These are phyloP conservation scores for Lepus europaeus DNA, from an alignment of 2,113 vertebrate genomes.

Conservation along the genomic window DNA sequence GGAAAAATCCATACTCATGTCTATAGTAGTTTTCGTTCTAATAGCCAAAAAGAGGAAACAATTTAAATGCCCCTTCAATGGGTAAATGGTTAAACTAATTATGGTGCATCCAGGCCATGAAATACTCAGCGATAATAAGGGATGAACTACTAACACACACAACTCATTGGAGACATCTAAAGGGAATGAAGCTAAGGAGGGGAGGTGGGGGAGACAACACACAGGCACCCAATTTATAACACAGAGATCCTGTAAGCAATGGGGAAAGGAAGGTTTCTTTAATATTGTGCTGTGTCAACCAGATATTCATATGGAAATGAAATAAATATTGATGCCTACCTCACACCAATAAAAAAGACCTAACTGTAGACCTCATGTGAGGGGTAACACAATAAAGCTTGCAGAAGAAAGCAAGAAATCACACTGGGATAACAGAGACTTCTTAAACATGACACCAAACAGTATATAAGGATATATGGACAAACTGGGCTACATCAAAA, in stretches of 20 bases:
- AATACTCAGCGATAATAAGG: background rate
- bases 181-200: background rate
- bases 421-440: background rate
- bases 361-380: background rate
- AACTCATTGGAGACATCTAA: background rate
- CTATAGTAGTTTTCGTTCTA: background rate
- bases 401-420: background rate
- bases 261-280: background rate
- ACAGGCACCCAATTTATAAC: background rate
- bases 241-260: background rate
- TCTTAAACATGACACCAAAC: slow-evolving; percentile 6
- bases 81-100: background rate
- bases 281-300: background rate
- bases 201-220: background rate
- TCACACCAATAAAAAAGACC: background rate
- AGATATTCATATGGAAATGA: background rate
- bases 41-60: background rate
- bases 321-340: background rate
- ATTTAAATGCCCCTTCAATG: background rate
- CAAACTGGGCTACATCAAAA: background rate
- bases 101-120: background rate
- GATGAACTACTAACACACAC: background rate
- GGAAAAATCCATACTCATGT: background rate
- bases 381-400: background rate
- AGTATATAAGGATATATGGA: background rate